phyloP scores from a whole-genome alignment of 2,113 vertebrate genomes.

The Poicephalus meyeri region DNA sequence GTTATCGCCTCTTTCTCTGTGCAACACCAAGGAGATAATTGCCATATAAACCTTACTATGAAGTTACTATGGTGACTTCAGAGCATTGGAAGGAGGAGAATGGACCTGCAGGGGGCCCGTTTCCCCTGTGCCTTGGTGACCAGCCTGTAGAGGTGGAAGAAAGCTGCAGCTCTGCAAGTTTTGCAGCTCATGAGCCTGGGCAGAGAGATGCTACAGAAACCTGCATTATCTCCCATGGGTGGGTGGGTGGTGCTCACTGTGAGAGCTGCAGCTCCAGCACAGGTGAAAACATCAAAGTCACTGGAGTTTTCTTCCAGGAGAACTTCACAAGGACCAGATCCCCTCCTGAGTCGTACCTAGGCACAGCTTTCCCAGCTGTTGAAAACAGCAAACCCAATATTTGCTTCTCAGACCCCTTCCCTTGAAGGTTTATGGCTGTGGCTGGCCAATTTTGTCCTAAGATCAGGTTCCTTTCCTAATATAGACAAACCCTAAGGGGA shows the following conservation, averaged over 20 bases:
- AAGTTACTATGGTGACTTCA: not conserved
- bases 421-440: not conserved
- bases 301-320: not conserved
- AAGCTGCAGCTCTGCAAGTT: not conserved
- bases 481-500: not conserved
- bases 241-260: fast-evolving
- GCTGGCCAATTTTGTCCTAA: not conserved
- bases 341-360: not conserved
- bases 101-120: fast-evolving
- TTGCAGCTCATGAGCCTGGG: not conserved
- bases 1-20: not conserved
- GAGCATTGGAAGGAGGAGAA: not conserved
- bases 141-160: not conserved
- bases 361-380: not conserved
- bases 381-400: not conserved
- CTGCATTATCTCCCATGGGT: not conserved
- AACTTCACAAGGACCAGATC: not conserved
- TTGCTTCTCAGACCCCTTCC: not conserved
- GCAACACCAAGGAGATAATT: not conserved
- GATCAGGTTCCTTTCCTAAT: constrained; percentile 2
- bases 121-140: fast-evolving
- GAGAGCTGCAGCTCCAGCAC: not conserved
- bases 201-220: not conserved
- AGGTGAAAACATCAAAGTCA: not conserved
- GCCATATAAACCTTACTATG: not conserved